Base-by-base conservation (phyloP, 2,113 vertebrate genomes). In the Sphyrna mokarran region DNA sequence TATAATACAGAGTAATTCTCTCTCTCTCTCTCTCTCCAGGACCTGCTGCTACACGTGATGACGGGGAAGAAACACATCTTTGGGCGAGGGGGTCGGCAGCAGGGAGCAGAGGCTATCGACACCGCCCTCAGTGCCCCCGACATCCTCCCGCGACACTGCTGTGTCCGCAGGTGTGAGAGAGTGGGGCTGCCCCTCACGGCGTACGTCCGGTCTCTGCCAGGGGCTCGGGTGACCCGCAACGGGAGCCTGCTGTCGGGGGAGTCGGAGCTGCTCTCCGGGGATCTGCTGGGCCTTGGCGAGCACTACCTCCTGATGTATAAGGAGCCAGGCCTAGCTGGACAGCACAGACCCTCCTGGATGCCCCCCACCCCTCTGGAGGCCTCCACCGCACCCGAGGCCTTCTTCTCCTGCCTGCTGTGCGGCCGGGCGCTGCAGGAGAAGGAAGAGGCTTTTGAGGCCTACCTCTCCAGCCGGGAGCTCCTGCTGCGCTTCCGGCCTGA, bases 1-100 rank as follows among this genome's bases (percentile, higher is more conserved):
- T 54, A 54, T 54, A 5, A 54, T 54, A 3, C 48, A 54, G 48
- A 54, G 48, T 54, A 54, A 54, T 5, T 29, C 70, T 29, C 70
- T 26, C 70, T 4, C 26, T 40, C 78, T 83, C 61, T 63, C 48
- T 18, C 43, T 26, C 95, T 96, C 72, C 96, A 99, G 98, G 98
- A 99, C 96, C 99, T 99, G 97, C 98, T 99, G 97, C 97, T 99
- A 97, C 99, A 99, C 91, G 98, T 99, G 96, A 99, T 99, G 98
- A 97, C 97, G 18, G 97, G 98, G 68, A 98, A 98, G 96, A 98
- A 97, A 70, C 98, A 99, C 96, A 97, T 99, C 95, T 98, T 99
- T 95, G 98, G 98, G 76, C 97, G 98, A 29, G 98, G 26, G 26
- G 98, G 58, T 97, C 98, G 20, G 98, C 97, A 54, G 96, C 98